A percentile compares a stretch with the other conserved stretches of the same genome.
These are phyloP conservation scores for Myopa testacea DNA, from an alignment of 2,888 invertebrate genomes.

Conservation along the genomic window DNA sequence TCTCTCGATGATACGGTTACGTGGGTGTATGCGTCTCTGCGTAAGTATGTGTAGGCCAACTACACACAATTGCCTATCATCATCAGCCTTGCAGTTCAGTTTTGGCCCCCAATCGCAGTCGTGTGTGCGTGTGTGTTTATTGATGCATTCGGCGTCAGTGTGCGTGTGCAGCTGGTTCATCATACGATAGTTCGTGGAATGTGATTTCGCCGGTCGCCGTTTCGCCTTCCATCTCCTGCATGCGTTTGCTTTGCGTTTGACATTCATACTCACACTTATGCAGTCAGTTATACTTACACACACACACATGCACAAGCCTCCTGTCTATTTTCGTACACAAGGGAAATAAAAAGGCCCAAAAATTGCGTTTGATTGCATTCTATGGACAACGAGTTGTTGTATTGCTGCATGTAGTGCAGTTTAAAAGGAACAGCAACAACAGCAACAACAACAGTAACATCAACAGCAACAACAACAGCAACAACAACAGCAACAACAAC, in stretches of 20 bases:
- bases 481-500: not conserved
- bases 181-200: conserved; percentile 15
- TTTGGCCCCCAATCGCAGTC: conserved; percentile 10
- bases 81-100: conserved; percentile 1
- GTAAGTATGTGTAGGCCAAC: conserved; percentile 6
- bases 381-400: not conserved
- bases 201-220: conserved; percentile 25
- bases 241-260: conserved; percentile 18
- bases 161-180: conserved; percentile 21
- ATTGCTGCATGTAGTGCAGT: not conserved
- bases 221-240: not conserved
- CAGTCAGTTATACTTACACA: not conserved
- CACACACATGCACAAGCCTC: not conserved
- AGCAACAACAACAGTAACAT: not conserved
- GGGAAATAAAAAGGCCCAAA: conserved; percentile 15
- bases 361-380: not conserved
- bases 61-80: not conserved
- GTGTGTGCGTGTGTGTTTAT: not conserved
- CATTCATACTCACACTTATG: not conserved
- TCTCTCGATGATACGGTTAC: not conserved
- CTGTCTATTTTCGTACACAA: not conserved
- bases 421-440: not conserved
- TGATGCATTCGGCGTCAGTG: not conserved
- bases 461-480: not conserved
- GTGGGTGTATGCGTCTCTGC: not conserved